Evolutionary conservation across 1,140 invertebrate species (phyloP), one percentile per base, ranked within the genome.

Genomic region (Anoplolepis gracilipes): DNA sequence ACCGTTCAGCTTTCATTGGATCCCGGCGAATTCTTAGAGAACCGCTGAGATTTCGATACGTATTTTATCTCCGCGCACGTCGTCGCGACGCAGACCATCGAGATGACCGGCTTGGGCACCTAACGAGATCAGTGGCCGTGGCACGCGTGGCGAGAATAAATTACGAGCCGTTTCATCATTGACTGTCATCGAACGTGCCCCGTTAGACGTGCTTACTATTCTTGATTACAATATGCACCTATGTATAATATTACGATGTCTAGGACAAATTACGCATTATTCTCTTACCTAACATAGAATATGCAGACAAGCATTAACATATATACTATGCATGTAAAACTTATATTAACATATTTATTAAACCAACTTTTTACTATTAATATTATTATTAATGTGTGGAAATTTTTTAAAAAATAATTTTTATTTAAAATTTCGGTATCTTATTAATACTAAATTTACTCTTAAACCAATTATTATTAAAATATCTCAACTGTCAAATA

Each of bases 81-180:
- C 65, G 67, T 19, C 79, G 79, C 62, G 75, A 86, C 78, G 46
- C 46, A 62, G 76, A 88, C 64, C 76, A 82, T 75, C 84, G 87
- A 84, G 76, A 78, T 85, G 73, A 88, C 88, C 84, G 82, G 85
- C 62, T 85, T 57, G 28, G 70, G 16, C 5, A 88, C 61, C 42
- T 88, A 88, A 88, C 84, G 62, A 89, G 88, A 89, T 88, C 87
- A 84, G 64, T 85, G 39, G 64, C 65, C 64, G 39, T n/a, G 65
- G 69, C 42, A 76, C 70, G 69, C 88, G 88, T 72, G 88, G 73
- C n/a, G 84, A 16, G 87, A 89, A 89, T 89, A 89, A 89, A 89
- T 89, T 88, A 70, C 84, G 84, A 86, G 85, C 59, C 70, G 62
- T 85, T 88, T 81, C 62, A 65, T 88, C 87, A 87, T 86, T 73